Evolutionary conservation across 2,888 invertebrate genomes (phyloP).

Genomic region (Rutpela maculata): DNA sequence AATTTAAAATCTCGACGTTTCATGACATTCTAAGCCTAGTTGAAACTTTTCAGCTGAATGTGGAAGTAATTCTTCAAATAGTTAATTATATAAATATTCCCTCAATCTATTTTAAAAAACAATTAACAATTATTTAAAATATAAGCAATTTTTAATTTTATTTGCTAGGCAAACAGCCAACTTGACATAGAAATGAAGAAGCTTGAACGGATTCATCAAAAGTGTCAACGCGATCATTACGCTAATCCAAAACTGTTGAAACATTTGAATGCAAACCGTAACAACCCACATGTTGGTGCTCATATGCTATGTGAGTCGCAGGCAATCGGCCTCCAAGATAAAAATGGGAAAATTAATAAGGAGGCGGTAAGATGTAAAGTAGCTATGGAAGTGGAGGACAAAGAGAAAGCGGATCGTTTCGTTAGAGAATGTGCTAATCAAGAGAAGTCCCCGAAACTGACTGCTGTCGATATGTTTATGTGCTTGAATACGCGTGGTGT

Average conservation of each 20-base stretch:
- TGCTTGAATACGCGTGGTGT: slow-evolving; percentile 16
- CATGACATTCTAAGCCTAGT: too few relatives aligned
- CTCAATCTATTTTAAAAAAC: neutral
- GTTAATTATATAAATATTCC: neutral
- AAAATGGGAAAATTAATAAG: slow-evolving; percentile 39
- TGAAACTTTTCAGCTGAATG: too few relatives aligned
- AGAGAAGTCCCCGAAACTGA: slow-evolving; percentile 32
- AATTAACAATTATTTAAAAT: too few relatives aligned
- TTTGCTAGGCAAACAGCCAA: neutral
- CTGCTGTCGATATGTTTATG: slow-evolving; percentile 34
- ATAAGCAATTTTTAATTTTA: neutral
- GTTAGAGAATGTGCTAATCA: slow-evolving; percentile 41
- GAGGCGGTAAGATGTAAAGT: slow-evolving; percentile 36
- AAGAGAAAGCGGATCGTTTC: slow-evolving; percentile 34
- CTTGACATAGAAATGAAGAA: neutral
- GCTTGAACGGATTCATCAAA: neutral
- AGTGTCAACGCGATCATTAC: neutral
- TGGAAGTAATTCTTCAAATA: too few relatives aligned
- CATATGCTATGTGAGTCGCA: slow-evolving; percentile 43
- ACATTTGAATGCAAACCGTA: neutral
- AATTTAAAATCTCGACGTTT: too few relatives aligned
- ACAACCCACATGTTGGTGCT: slow-evolving; percentile 12
- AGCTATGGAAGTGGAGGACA: neutral
- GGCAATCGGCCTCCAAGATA: slow-evolving; percentile 30
- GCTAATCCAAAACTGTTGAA: neutral